phyloP scores from a whole-genome alignment of 2,888 invertebrate species.

The Plagodis pulveraria region DNA sequence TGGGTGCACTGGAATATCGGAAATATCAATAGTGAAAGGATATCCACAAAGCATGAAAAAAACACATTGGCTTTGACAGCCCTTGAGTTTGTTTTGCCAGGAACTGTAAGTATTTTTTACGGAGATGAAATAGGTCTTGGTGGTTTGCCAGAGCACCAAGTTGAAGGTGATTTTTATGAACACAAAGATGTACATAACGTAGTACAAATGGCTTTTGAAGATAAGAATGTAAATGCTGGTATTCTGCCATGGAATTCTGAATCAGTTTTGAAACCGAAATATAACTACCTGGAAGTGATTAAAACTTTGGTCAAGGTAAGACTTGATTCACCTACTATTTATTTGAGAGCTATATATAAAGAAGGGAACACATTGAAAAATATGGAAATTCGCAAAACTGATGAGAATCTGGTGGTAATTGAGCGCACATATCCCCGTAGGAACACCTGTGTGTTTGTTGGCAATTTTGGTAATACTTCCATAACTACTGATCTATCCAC shows the following conservation, averaged over 20 bases:
- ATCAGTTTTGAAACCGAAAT: constrained; percentile 74
- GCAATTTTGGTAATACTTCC: constrained; percentile 87
- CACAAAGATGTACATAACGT: constrained; percentile 88
- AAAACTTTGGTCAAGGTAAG: constrained; percentile 86
- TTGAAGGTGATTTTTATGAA: constrained; percentile 84
- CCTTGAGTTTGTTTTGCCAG: constrained; percentile 93
- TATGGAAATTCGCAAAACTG: constrained; percentile 87
- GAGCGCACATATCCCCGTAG: constrained; percentile 92
- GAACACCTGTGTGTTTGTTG: constrained; percentile 90
- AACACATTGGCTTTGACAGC: constrained; percentile 88
- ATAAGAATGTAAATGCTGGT: constrained; percentile 59
- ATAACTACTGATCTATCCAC: constrained; percentile 89
- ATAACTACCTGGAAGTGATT: constrained; percentile 83
- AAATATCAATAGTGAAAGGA: constrained; percentile 85
- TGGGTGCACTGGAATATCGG: constrained; percentile 94
- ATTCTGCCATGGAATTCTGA: constrained; percentile 88
- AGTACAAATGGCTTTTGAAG: constrained; percentile 88
- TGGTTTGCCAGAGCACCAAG: constrained; percentile 77
- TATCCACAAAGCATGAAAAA: constrained; percentile 85
- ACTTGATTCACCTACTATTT: constrained; percentile 88
- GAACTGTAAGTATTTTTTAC: constrained; percentile 94
- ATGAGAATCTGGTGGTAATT: constrained; percentile 87
- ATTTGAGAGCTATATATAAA: constrained; percentile 89
- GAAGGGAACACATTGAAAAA: constrained; percentile 87
- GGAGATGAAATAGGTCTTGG: constrained; percentile 94